phyloP scores from a whole-genome alignment of 2,888 invertebrate species.

The Polylopha cassiicola region DNA sequence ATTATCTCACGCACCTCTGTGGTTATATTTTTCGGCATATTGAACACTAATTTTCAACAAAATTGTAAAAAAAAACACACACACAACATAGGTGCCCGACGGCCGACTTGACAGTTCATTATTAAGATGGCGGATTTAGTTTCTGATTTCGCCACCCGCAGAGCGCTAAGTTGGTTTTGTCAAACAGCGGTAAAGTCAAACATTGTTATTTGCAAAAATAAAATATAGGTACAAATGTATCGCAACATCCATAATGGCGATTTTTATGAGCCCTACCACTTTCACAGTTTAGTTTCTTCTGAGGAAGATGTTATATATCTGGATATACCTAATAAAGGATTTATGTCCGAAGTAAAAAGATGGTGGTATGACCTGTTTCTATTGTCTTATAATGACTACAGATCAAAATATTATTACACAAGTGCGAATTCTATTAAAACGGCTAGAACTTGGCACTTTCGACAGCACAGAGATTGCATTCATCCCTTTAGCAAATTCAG shows the following conservation, averaged over 20 bases:
- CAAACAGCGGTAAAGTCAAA: constrained; percentile 19
- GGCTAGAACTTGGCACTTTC: constrained; percentile 37
- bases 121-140: constrained; percentile 19
- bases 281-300: constrained; percentile 32
- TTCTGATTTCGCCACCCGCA: constrained; percentile 20
- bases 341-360: constrained; percentile 24
- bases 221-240: too few species aligned
- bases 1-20: constrained; percentile 70
- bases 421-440: constrained; percentile 38
- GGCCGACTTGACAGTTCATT: constrained; percentile 20
- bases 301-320: constrained; percentile 39
- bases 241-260: too few species aligned
- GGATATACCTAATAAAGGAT: constrained; percentile 30
- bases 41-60: constrained; percentile 24
- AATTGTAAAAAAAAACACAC: constrained; percentile 25
- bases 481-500: constrained; percentile 43
- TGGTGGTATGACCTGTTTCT: constrained; percentile 42
- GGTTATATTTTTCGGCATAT: constrained; percentile 71
- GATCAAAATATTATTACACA: constrained; percentile 33
- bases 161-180: constrained; percentile 21
- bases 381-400: constrained; percentile 32
- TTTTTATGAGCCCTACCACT: constrained; percentile 39
- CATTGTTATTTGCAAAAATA: constrained; percentile 14
- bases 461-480: constrained; percentile 30
- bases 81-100: constrained; percentile 14